Base-by-base conservation (phyloP, 2,888 invertebrate species). In the Synanthedon tipuliformis region DNA sequence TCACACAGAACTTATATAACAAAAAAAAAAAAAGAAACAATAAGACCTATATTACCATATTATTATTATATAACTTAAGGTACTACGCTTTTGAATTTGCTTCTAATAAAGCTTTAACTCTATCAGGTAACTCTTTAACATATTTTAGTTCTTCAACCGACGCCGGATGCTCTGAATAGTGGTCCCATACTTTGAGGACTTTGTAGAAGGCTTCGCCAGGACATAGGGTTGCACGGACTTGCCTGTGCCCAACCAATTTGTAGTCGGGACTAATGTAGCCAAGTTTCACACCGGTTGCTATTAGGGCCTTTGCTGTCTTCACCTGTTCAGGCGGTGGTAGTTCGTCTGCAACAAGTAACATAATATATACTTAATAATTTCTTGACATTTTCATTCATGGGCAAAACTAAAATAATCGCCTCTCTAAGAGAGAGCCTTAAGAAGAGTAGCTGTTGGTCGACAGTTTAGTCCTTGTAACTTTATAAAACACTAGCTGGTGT, bases 191-290 rank as follows among this genome's bases (percentile, higher is more conserved):
- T 52, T 86, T 75, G 34, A 93, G 89, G 65, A 90, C 89, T 1
- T 88, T 64, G 61, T 85, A 92, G 3, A 93, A 73, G 0, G 85
- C 73, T 4, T 89, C 83, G 0, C 93, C 93, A 0, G 93, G 93
- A 61, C 93, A 93, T 54, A 89, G 89, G 0, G 93, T 93, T 0
- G 61, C 60, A 15, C 75, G 61, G 2, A 80, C 75, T 62, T 82
- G 81, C 10, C 75, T 73, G 64, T 92, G 92, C 0, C 92, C 92
- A 23, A 91, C 69, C 48, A 93, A 69, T 54, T 86, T 88, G 62
- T 90, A 92, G 57, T 89, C 78, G 0, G 81, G 66, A 16, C 78
- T 72, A 18, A 94, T 89, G 68, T 85, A 89, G 1, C 92, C 92
- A n/a, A 85, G 74, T 8, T 81, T 69, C 0, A 93, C 85, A 0